Evolutionary conservation across 1,140 invertebrate genomes (phyloP), one percentile per base, ranked within the genome.

Genomic region (Bombus affinis): DNA sequence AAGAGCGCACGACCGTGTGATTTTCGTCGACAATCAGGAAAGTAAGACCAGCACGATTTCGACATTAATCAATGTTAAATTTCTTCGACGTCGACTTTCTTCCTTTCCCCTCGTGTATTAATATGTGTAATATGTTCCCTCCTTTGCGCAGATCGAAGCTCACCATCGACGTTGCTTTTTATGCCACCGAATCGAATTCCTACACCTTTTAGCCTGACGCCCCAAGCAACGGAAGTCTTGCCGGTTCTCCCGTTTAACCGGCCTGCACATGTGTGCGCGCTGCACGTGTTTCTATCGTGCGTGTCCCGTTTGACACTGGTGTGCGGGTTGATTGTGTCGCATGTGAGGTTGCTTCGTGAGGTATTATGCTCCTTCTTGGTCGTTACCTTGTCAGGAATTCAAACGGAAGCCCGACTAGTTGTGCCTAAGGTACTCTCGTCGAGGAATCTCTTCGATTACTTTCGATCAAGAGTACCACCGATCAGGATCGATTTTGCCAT

Each of bases 321-420:
- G 57, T 15, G 35, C 37, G 62, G 39, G 35, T 22, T 32, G 75
- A 35, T 80, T 42, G 78, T 53, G 78, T 70, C 70, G 81, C 32
- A 53, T 42, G 75, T 35, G 59, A 42, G 57, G 75, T 10, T 78
- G 28, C 37, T 65, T 32, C 18, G 37, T 65, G 28, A 15, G 1
- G 37, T 35, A 39, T 59, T 78, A 77, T 35, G 71, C 68, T 13
- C 71, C 65, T 81, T 86, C 81, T 87, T 77, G 71, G 72, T 89
- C 47, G 88, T 53, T 72, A 86, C 74, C 86, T 91, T 91, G 90
- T 86, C 88, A 88, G 78, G 88, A 91, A 91, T 90, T 91, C 81
- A 68, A 53, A 66, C 62, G 68, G 37, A 89, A 86, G 79, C 72
- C 32, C 32, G 57, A 70, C 25, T 74, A 18, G 66, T 15, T 39